Base-by-base conservation (phyloP, 2,888 invertebrate species). In the Arge pagana region DNA sequence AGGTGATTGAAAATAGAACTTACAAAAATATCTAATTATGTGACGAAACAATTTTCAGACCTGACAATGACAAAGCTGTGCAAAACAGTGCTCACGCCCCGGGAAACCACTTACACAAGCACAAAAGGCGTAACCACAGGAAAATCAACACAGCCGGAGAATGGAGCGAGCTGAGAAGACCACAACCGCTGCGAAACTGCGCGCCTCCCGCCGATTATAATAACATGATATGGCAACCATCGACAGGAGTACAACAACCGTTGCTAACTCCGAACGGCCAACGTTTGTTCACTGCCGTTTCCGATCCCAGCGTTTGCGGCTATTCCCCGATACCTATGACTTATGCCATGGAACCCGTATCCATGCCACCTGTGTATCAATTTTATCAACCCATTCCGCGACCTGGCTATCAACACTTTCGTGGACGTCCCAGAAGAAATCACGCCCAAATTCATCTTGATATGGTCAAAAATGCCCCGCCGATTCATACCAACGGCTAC, bases 291-390 rank as follows among this genome's bases (percentile, higher is more conserved):
- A 74, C 79, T 42, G 79, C 82, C 37, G 67, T 77, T 50, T 78
- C 79, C 0, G 78, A 79, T 56, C 78, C 79, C 2, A 69, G 76
- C 35, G 76, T 78, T 23, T 77, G 78, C 41, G 72, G 73, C 35
- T 79, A 78, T 50, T 73, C 77, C 0, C 81, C 63, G 3, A 63
- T 71, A 58, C 77, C 74, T 2, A 59, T 82, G 62, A 78, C 80
- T 2, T 82, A 78, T 57, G 72, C 82, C 3, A 76, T 82, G 53
- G 86, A 86, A 69, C 85, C 87, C 0, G 79, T 84, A 73, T 85
- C 86, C 6, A 74, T 87, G 57, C 86, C 87, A 11, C 78, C 83
- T 0, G 66, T 74, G 60, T 81, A 85, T 58, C 83, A 84, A 4
- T 72, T 81, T 6, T 83, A 82, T 64, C 84, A 80, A 67, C 78